These are phyloP conservation scores for Acholoe squamosa DNA, from an alignment of 2,888 invertebrate genomes.

Conservation along the genomic window DNA sequence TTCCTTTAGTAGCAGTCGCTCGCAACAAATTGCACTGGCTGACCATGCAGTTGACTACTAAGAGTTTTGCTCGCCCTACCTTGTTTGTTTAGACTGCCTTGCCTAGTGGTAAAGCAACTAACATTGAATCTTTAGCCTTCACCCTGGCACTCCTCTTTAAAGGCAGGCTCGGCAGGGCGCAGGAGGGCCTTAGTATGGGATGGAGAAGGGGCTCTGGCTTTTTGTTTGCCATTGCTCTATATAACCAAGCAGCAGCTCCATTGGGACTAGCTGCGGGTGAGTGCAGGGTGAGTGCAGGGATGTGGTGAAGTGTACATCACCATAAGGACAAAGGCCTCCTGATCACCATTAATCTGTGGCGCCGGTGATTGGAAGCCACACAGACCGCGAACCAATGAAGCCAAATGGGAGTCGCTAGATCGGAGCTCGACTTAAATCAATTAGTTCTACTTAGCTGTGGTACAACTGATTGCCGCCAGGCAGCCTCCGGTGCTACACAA, in stretches of 20 bases:
- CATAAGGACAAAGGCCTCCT: slow-evolving; percentile 34
- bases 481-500: neutral
- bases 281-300: slow-evolving; percentile 8
- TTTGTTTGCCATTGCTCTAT: too few relatives aligned
- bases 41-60: slow-evolving; percentile 2
- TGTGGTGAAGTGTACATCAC: slow-evolving; percentile 29
- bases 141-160: neutral
- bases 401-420: slow-evolving; percentile 24
- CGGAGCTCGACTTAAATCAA: slow-evolving; percentile 30
- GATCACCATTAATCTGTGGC: slow-evolving; percentile 29
- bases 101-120: neutral
- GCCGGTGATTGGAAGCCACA: slow-evolving; percentile 23
- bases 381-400: slow-evolving; percentile 34
- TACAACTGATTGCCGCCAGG: neutral
- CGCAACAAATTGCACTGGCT: slow-evolving; percentile 34
- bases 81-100: slow-evolving; percentile 26
- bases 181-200: too few relatives aligned
- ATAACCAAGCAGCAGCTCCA: too few relatives aligned
- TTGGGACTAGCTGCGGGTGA: neutral
- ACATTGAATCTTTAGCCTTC: neutral
- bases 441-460: slow-evolving; percentile 21
- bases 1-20: neutral
- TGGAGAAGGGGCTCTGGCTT: too few relatives aligned
- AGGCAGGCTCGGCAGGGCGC: neutral
- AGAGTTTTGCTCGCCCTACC: neutral